Base-by-base conservation (phyloP, 2,888 invertebrate genomes). In the Pyrrhosoma nymphula region DNA sequence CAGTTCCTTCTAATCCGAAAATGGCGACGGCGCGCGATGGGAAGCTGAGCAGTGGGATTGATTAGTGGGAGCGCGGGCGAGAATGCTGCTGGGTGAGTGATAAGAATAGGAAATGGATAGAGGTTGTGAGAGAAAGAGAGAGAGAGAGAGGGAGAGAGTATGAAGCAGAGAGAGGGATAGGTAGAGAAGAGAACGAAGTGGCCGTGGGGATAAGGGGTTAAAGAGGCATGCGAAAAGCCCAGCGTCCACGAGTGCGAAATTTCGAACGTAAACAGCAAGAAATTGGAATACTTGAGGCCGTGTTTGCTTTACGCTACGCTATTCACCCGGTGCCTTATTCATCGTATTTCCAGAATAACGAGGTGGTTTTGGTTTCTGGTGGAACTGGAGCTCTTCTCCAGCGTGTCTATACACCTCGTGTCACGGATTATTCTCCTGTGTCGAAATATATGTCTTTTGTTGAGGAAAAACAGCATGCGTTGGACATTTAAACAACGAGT, bases 231-330 rank as follows among this genome's bases (percentile, higher is more conserved):
- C 18, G 82, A 35, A 82, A n/a, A 8, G n/a, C 18, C 82, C 35
- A 35, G 14, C 30, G 16, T 82, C 35, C 82, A 20, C 60, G 82
- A 35, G 82, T 35, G 82, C 35, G 35, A 82, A 82, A 35, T 82
- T 69, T 82, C 14, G 82, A 35, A 35, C 82, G 82, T 82, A 82
- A 82, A 35, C 82, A 82, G 82, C 30, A 35, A 82, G 82, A 82
- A 35, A 82, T 82, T 35, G 82, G 82, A 82, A 82, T 82, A 82
- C 82, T 82, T 82, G 35, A 35, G 14, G 82, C 30, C 12, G 35
- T 82, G 82, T 82, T 82, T 82, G 82, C 82, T 30, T 35, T 18
- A 16, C 82, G 35, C 82, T 10, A 82, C 16, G 69, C 26, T 69
- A 26, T 8, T 82, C 18, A n/a, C 35, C 60, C 20, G 16, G 82